Evolutionary conservation across 2,797 vertebrate genomes (phyloP), one percentile per base, ranked within the genome.

Genomic region (Chromis chromis): DNA sequence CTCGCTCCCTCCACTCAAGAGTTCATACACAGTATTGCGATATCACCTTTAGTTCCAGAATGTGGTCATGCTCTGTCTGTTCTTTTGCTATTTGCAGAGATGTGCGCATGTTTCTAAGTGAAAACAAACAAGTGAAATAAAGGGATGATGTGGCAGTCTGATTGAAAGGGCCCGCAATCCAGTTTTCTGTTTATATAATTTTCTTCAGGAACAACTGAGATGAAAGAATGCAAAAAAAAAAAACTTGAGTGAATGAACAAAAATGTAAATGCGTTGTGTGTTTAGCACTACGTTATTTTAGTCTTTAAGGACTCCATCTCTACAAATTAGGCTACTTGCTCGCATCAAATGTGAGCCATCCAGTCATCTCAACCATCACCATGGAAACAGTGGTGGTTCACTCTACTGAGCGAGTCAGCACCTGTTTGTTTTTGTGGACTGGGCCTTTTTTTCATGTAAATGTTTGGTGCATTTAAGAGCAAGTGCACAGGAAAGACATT

Each of bases 371-470:
- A 81, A 56, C 65, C 68, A 78, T 93, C 84, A 77, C 93, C 90
- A 95, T 95, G 91, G 91, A 88, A 93, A 93, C 93, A 83, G 89
- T 71, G 64, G 63, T 66, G 13, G 22, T 81, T 79, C 76, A 57
- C 56, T 81, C 52, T 44, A 52, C 74, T 40, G 36, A 63, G 60
- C 16, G 65, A 83, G 66, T 52, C 56, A 69, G 62, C 74, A 77
- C 80, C 65, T 79, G 78, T 85, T 82, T 88, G 69, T 84, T 72
- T 80, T 63, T 58, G 44, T 67, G 66, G 36, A 80, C 64, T 2
- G 16, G 78, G 63, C 31, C 67, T 74, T 60, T 77, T 61, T 75
- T 82, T 80, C 55, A 77, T 86, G 71, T 83, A 75, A 83, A 83
- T 78, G 50, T 44, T 60, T 6, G 58, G 53, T 59, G 54, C 50